Evolutionary conservation across 2,797 vertebrate species (phyloP).

Genomic region (Gallinago solitaria): DNA sequence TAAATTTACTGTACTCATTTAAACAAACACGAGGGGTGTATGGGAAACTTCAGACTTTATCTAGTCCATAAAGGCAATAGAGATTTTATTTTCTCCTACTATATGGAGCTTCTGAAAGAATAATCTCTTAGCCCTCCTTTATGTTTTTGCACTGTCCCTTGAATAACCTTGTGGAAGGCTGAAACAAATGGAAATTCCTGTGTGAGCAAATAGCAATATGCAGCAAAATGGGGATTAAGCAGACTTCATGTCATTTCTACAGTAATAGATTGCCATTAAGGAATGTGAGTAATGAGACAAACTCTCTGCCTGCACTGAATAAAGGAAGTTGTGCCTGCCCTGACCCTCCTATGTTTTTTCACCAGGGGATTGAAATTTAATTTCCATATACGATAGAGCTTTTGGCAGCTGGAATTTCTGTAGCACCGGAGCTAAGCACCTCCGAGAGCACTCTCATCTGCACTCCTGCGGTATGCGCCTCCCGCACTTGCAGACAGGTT

Average conservation of each 20-base stretch:
- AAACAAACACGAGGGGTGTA: not conserved
- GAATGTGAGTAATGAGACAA: not conserved
- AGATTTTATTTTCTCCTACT: not conserved
- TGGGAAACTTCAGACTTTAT: constrained; percentile 34
- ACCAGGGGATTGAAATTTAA: not conserved
- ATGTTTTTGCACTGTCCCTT: not conserved
- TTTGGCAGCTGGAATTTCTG: constrained; percentile 27
- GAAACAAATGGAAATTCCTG: constrained; percentile 38
- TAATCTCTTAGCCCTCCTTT: not conserved
- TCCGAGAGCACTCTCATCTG: not conserved
- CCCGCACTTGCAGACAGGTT: not conserved
- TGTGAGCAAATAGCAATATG: not conserved
- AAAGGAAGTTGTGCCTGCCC: not conserved
- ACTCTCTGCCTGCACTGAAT: not conserved
- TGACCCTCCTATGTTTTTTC: not conserved
- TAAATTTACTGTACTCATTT: constrained; percentile 31
- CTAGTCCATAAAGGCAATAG: not conserved
- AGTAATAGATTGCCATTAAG: not conserved
- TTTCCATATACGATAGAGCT: constrained; percentile 12
- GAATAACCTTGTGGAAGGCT: constrained; percentile 21
- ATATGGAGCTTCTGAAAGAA: constrained; percentile 13
- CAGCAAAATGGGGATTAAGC: constrained; percentile 13
- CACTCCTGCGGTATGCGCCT: not conserved
- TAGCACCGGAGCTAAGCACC: not conserved
- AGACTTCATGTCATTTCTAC: constrained; percentile 4